These are phyloP conservation scores for Andrena trimmerana DNA, from an alignment of 2,888 invertebrate genomes.

Conservation along the genomic window DNA sequence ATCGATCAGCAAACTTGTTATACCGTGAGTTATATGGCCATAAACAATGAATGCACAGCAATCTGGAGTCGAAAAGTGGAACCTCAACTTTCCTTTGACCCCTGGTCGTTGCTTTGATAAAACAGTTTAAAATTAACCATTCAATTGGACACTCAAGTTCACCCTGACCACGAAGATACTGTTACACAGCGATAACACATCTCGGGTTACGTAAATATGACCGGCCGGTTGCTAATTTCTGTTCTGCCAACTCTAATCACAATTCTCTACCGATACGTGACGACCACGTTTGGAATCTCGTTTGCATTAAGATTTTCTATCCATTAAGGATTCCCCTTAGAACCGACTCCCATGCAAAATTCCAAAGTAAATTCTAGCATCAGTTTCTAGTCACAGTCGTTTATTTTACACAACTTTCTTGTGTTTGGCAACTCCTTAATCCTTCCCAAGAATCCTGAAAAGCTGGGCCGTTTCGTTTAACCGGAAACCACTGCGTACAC, in stretches of 20 bases:
- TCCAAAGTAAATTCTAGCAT: neutral
- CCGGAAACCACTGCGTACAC: neutral
- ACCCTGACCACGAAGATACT: conserved; percentile 18
- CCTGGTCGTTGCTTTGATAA: neutral
- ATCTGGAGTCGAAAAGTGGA: neutral
- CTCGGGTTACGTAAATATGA: conserved; percentile 52
- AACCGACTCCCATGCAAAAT: neutral
- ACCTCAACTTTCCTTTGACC: neutral
- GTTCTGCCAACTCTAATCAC: neutral
- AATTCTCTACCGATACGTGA: neutral
- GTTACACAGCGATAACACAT: conserved; percentile 39
- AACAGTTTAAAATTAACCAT: conserved; percentile 2
- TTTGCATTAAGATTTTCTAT: neutral
- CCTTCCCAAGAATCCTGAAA: too few relatives aligned
- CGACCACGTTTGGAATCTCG: neutral
- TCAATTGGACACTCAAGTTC: neutral
- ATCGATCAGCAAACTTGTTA: neutral
- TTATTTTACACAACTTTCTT: too few relatives aligned
- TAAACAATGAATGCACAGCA: too few relatives aligned
- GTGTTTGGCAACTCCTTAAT: too few relatives aligned
- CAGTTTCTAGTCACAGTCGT: too few relatives aligned
- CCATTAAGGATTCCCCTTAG: neutral
- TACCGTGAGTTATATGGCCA: neutral
- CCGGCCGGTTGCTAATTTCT: conserved; percentile 24
- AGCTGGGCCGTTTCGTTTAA: neutral